Base-by-base conservation (phyloP, 2,797 vertebrate genomes). In the Enteromius afrohamiltoni region DNA sequence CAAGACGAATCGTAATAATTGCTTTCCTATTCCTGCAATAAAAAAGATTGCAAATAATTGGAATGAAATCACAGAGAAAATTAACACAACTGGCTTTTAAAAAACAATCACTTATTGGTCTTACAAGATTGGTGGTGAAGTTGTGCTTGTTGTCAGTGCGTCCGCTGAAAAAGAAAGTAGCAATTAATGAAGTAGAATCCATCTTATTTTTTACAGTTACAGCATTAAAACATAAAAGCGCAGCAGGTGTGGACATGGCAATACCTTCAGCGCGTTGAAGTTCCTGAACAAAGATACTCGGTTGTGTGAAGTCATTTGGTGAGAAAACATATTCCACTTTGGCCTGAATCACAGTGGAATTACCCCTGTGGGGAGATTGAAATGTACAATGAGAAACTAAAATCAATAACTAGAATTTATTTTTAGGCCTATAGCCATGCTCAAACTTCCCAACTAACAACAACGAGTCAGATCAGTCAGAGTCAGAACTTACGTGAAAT, bases 401-500 rank as follows among this genome's bases (percentile, higher is more conserved):
- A 80, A 10, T 58, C 3, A 45, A 69, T 17, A 29, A 42, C 31
- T 26, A 77, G 62, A 42, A 26, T 8, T 4, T 2, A 19, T 37
- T 31, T 21, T 26, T 37, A 45, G 5, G n/a, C 2, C 34, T 42
- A 31, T 45, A 31, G 60, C 26, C 14, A 23, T 13, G 64, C 40
- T 21, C 9, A 49, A 73, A 11, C 14, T 1, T 13, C 7, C 19
- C 11, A 68, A 9, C n/a, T 40, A 58, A 37, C 49, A 70, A 4
- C 31, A 29, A 42, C 8, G 7, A 2, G 16, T 26, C 68, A n/a
- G n/a, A n/a, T n/a, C n/a, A n/a, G n/a, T n/a, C n/a, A n/a, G n/a
- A n/a, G 9, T 69, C 53, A 34, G 8, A 40, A 83, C 81, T 83
- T 83, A 83, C 81, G 34, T 42, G 19, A 83, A 83, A n/a, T 42